Evolutionary conservation across 1,140 invertebrate species (phyloP).

Genomic region (Bursaphelenchus mucronatus): DNA sequence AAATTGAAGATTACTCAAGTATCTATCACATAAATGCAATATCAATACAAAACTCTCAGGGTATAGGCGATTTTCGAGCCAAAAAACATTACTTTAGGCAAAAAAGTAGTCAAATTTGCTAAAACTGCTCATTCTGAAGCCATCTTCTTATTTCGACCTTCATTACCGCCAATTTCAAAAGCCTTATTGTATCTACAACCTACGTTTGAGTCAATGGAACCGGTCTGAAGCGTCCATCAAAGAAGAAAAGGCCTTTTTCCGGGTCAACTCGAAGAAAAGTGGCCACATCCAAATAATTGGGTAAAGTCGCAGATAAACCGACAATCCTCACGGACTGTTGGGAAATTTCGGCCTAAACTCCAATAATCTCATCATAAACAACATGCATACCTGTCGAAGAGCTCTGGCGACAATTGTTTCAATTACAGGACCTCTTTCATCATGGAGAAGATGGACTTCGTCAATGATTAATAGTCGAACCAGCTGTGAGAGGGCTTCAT

Average conservation of each 20-base stretch:
- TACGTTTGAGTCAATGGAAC: conserved; percentile 79
- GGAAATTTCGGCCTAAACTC: conserved; percentile 74
- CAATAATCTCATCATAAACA: not conserved
- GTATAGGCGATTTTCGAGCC: no score
- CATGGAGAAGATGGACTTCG: conserved; percentile 94
- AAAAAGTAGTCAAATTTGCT: no score
- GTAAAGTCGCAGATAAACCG: conserved; percentile 93
- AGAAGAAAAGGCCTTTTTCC: conserved; percentile 86
- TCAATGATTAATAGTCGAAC: conserved; percentile 94
- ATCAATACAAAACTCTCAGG: no score
- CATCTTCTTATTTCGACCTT: not conserved
- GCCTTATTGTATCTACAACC: no score
- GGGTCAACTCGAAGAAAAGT: conserved; percentile 88
- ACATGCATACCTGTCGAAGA: conserved; percentile 73
- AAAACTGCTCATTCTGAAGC: not conserved
- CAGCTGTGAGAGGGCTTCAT: conserved; percentile 72
- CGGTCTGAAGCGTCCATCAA: conserved; percentile 89
- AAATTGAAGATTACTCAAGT: no score
- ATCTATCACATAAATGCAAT: no score
- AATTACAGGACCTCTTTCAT: conserved; percentile 92
- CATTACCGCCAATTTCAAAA: not conserved
- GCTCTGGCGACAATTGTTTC: conserved; percentile 94
- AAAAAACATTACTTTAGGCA: no score
- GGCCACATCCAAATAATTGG: conserved; percentile 95
- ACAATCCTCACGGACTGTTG: conserved; percentile 91